Conservation (phyloP, 2,888 invertebrate genomes). For the Mesochorus sp. region DNA sequence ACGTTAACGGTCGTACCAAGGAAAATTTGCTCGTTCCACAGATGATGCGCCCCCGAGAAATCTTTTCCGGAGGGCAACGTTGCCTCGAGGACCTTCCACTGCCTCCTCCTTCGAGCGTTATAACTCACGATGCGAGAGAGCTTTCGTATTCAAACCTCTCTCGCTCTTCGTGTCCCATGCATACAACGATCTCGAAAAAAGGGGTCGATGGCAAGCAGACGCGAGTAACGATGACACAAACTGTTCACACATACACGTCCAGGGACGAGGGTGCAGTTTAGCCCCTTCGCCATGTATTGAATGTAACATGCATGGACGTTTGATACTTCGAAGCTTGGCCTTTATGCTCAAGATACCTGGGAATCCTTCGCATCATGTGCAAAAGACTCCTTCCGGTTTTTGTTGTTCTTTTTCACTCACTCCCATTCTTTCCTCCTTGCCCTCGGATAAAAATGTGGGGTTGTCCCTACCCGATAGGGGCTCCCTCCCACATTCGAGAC, state of each 20-base stretch:
- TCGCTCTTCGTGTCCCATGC: not conserved
- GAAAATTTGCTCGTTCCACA: slow-evolving; percentile 68
- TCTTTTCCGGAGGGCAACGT: slow-evolving; percentile 13
- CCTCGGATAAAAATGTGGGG: slow-evolving; percentile 27
- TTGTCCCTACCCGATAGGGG: not conserved
- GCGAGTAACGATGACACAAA: not conserved
- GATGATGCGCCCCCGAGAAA: slow-evolving; percentile 62
- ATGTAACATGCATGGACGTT: not conserved
- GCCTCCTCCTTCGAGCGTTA: slow-evolving; percentile 60
- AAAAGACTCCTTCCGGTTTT: not conserved
- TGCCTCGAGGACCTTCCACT: slow-evolving; percentile 56
- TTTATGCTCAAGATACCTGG: slow-evolving; percentile 2
- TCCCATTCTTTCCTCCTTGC: not conserved
- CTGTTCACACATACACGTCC: too few relatives aligned
- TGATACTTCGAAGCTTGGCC: slow-evolving; percentile 17
- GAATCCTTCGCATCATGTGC: slow-evolving; percentile 29
- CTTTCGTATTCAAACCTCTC: slow-evolving; percentile 37
- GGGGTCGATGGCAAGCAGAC: slow-evolving; percentile 3
- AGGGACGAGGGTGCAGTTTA: slow-evolving; percentile 5
- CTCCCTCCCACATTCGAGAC: slow-evolving; percentile 54
- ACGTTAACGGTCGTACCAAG: slow-evolving; percentile 59
- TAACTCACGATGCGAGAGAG: slow-evolving; percentile 63
- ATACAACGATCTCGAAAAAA: slow-evolving; percentile 39
- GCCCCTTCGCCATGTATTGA: not conserved
- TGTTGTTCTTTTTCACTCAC: not conserved